These are phyloP conservation scores for Zaprionus camerounensis DNA, from an alignment of 1,140 invertebrate species.

Conservation along the genomic window DNA sequence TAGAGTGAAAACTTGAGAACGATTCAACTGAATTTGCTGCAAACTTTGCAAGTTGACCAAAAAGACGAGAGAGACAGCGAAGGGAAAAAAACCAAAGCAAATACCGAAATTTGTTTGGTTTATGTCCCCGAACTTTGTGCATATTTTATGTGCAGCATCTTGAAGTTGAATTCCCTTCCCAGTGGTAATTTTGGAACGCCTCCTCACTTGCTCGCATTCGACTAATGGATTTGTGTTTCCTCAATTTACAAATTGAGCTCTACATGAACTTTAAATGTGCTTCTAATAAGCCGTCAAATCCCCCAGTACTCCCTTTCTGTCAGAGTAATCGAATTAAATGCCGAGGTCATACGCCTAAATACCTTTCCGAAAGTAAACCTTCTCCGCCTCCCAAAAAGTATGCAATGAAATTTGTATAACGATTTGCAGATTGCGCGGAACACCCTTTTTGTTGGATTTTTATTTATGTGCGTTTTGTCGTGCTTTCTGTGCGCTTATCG, in stretches of 20 bases:
- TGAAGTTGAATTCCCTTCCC: not conserved
- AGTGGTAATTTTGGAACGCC: not conserved
- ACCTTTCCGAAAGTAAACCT: not conserved
- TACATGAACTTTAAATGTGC: conserved; percentile 53
- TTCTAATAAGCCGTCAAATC: conserved; percentile 49
- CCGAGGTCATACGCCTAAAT: conserved; percentile 15
- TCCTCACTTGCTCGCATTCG: conserved; percentile 5
- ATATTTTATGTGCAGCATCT: conserved; percentile 62
- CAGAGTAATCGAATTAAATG: conserved; percentile 52
- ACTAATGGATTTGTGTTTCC: conserved; percentile 66
- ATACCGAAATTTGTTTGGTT: conserved; percentile 34
- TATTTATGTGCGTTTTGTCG: not conserved
- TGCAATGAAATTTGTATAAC: conserved; percentile 35
- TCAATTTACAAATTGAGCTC: conserved; percentile 52
- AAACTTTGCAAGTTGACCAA: conserved; percentile 71
- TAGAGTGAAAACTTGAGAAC: conserved; percentile 9
- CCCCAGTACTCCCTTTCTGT: not conserved
- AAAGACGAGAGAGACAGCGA: conserved; percentile 1
- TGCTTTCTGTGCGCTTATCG: conserved; percentile 16
- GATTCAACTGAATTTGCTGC: conserved; percentile 24
- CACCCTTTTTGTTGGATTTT: conserved; percentile 9
- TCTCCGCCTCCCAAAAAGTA: conserved; percentile 15
- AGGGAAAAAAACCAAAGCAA: not conserved
- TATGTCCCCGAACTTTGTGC: conserved; percentile 54
- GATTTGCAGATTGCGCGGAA: conserved; percentile 19